Evolutionary conservation across 37 sponge, comb jelly and placozoan species (phyloP).

Genomic region (Cliona cf. orientalis): DNA sequence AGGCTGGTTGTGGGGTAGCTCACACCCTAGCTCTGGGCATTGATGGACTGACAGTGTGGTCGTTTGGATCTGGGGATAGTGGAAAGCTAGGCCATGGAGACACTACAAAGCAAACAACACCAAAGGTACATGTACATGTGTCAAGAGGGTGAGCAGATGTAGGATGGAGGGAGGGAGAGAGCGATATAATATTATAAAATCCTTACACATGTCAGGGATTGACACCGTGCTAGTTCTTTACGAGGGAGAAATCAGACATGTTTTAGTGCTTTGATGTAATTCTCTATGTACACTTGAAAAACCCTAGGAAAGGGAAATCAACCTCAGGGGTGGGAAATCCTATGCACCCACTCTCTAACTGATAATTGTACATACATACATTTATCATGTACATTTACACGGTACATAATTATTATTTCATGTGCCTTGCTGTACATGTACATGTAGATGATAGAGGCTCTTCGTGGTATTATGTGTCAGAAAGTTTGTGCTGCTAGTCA

Average conservation of each 20-base stretch:
- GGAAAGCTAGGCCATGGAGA: slow-evolving; percentile 94
- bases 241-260: no score
- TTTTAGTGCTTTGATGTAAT: no score
- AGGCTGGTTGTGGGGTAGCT: slow-evolving; percentile 83
- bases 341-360: background rate
- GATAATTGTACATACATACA: background rate
- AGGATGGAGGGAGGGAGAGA: no score
- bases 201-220: no score
- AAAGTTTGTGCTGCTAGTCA: slow-evolving; percentile 70
- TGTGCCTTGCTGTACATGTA: slow-evolving; percentile 9
- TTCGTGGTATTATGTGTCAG: slow-evolving; percentile 64
- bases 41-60: slow-evolving; percentile 81
- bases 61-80: slow-evolving; percentile 83
- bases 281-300: no score
- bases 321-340: no score
- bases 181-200: no score
- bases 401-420: background rate
- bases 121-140: no score
- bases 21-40: slow-evolving; percentile 82
- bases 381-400: background rate
- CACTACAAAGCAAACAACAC: slow-evolving; percentile 55
- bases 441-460: slow-evolving; percentile 64
- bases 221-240: no score
- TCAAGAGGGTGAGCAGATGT: no score
- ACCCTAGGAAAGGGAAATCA: no score